Base-by-base conservation (phyloP, 2,888 invertebrate species). In the Tethea ocularis region DNA sequence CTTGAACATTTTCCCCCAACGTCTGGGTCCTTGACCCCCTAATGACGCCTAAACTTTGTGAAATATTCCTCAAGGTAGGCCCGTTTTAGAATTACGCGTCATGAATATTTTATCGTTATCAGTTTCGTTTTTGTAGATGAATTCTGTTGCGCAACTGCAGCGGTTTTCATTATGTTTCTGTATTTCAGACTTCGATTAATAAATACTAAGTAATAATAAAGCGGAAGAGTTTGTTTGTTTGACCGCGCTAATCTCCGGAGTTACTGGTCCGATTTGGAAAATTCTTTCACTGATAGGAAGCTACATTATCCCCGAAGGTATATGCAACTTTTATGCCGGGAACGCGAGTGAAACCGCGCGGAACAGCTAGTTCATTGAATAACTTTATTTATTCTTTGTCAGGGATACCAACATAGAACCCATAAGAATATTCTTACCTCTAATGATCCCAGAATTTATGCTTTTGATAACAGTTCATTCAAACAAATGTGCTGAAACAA, bases 21-120 rank as follows among this genome's bases (percentile, higher is more conserved):
- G 81, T 79, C 77, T 77, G 75, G 78, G 77, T 78, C 68, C 66
- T 69, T 81, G 82, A 80, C 77, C 79, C 69, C 71, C 59, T 69
- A 72, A 75, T 70, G 69, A 74, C 57, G 60, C 58, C 61, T 64
- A 61, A 68, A 64, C 69, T 70, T 67, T 60, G 38, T 61, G 55
- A 63, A 71, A 68, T 67, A 63, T 61, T 62, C 61, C 64, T 60
- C 57, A 63, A 62, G 62, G 55, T 58, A 23, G 17, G 62, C 64
- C 58, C 61, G 63, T 63, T 63, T 63, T 69, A 65, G 58, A 59
- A 59, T 63, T 61, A 57, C 59, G 60, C 58, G 51, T 54, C 66
- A 55, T 65, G 63, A 67, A 71, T 67, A 70, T 68, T 70, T 70
- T 55, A 63, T 54, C 52, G 60, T 46, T n/a, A 15, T 2, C 6